phyloP scores from a whole-genome alignment of 1,140 invertebrate species.

The Drosophila malerkotliana region DNA sequence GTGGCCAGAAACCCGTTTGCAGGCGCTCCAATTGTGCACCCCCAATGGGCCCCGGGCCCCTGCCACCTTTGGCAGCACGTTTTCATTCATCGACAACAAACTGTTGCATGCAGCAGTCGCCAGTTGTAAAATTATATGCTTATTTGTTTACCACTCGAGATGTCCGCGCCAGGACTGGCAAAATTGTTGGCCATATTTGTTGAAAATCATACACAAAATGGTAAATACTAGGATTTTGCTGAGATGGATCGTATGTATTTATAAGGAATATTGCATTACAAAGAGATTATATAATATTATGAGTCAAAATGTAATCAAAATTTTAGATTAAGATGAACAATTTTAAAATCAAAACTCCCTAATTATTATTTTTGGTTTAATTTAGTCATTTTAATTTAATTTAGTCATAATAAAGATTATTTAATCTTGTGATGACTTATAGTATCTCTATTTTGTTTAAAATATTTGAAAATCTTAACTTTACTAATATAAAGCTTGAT shows the following conservation, averaged over 20 bases:
- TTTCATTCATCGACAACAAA: conserved; percentile 72
- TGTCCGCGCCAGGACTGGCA: conserved; percentile 33
- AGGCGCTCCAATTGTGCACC: conserved; percentile 68
- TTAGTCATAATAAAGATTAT: too few relatives aligned
- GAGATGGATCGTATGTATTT: not conserved
- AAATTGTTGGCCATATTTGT: not conserved
- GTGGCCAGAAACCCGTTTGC: conserved; percentile 66
- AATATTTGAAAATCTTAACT: too few relatives aligned
- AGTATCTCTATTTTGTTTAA: too few relatives aligned
- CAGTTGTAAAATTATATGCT: conserved; percentile 63
- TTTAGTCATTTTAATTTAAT: too few relatives aligned
- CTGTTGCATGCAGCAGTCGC: conserved; percentile 70
- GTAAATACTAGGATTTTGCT: not conserved
- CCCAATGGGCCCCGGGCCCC: not conserved
- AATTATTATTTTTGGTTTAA: too few relatives aligned
- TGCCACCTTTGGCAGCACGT: conserved; percentile 45
- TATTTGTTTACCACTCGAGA: conserved; percentile 51
- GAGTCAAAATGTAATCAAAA: too few relatives aligned
- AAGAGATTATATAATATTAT: too few relatives aligned
- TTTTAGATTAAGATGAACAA: too few relatives aligned
- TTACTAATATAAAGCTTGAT: too few relatives aligned
- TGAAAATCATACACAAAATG: not conserved
- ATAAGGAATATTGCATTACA: too few relatives aligned
- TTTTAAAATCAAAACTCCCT: too few relatives aligned
- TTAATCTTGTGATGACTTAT: too few relatives aligned